Percentiles rank a stretch among this genome's conserved stretches.
phyloP scores from a whole-genome alignment of 2,888 invertebrate genomes.

The Rapana venosa region DNA sequence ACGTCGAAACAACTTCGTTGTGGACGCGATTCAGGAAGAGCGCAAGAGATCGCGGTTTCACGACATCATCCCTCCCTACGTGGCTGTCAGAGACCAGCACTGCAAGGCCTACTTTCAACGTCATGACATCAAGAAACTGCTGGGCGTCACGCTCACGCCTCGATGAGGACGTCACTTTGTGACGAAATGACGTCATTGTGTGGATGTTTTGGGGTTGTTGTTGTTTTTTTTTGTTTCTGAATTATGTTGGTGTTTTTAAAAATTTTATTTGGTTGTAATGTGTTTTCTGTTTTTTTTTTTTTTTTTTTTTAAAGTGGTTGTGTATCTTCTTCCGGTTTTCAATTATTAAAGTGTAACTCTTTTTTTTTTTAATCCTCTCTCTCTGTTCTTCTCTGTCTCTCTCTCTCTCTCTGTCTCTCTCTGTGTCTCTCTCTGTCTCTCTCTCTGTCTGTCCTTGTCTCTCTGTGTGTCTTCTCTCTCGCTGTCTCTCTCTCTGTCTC shows the following conservation, averaged over 20 bases:
- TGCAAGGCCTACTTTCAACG: conserved; percentile 69
- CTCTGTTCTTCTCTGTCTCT: too few relatives aligned
- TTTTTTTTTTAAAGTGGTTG: too few relatives aligned
- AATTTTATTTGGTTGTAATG: not conserved
- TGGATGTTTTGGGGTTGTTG: too few relatives aligned
- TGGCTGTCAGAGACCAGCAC: conserved; percentile 66
- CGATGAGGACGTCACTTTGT: not conserved
- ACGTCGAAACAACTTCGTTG: conserved; percentile 60
- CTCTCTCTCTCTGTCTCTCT: too few relatives aligned
- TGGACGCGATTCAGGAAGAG: conserved; percentile 71
- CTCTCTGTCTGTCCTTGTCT: too few relatives aligned
- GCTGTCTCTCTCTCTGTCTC: too few relatives aligned
- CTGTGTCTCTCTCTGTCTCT: too few relatives aligned
- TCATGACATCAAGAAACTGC: conserved; percentile 64
- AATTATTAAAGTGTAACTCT: too few relatives aligned
- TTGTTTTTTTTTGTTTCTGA: not conserved
- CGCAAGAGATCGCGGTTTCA: conserved; percentile 72
- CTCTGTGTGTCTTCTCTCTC: too few relatives aligned
- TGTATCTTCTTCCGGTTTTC: too few relatives aligned
- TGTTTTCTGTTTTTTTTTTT: not conserved
- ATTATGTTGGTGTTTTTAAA: not conserved
- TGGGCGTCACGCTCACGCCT: conserved; percentile 56
- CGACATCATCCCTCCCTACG: conserved; percentile 74
- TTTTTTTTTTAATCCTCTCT: too few relatives aligned
- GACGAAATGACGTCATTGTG: too few relatives aligned